Evolutionary conservation across 1,140 invertebrate species (phyloP).

Genomic region (Pseudomyrmex sp.): DNA sequence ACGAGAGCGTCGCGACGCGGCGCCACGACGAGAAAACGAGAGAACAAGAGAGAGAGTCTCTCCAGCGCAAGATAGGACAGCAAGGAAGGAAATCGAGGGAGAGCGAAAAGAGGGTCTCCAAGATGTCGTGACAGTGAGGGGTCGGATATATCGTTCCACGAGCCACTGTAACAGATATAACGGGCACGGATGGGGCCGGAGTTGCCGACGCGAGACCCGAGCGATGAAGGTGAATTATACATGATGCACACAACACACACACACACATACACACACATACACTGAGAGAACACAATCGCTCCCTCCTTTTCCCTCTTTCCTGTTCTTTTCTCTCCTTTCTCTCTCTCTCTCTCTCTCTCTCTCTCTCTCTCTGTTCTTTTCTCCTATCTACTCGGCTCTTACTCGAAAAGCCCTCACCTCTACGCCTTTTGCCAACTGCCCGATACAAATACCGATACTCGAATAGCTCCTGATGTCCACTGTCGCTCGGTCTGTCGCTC

Average conservation of each 20-base stretch:
- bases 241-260: slow-evolving; percentile 70
- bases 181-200: slow-evolving; percentile 71
- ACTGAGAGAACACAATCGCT: slow-evolving; percentile 80
- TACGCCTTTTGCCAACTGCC: slow-evolving; percentile 68
- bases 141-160: slow-evolving; percentile 67
- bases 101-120: slow-evolving; percentile 59
- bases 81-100: slow-evolving; percentile 53
- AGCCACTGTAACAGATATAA: slow-evolving; percentile 74
- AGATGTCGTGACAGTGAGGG: slow-evolving; percentile 73
- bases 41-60: background rate
- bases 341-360: background rate
- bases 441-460: slow-evolving; percentile 70
- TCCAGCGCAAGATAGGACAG: slow-evolving; percentile 48
- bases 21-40: background rate
- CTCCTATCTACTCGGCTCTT: slow-evolving; percentile 55
- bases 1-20: slow-evolving; percentile 13
- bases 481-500: slow-evolving; percentile 65
- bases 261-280: too few species aligned
- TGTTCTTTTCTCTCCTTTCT: slow-evolving; percentile 9
- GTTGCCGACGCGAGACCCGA: slow-evolving; percentile 78
- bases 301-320: slow-evolving; percentile 10
- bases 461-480: slow-evolving; percentile 59
- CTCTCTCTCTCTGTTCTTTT: background rate
- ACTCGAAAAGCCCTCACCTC: slow-evolving; percentile 70
- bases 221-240: slow-evolving; percentile 82